Conservation (phyloP, 2,888 invertebrate genomes). For the Limnephilus marmoratus region DNA sequence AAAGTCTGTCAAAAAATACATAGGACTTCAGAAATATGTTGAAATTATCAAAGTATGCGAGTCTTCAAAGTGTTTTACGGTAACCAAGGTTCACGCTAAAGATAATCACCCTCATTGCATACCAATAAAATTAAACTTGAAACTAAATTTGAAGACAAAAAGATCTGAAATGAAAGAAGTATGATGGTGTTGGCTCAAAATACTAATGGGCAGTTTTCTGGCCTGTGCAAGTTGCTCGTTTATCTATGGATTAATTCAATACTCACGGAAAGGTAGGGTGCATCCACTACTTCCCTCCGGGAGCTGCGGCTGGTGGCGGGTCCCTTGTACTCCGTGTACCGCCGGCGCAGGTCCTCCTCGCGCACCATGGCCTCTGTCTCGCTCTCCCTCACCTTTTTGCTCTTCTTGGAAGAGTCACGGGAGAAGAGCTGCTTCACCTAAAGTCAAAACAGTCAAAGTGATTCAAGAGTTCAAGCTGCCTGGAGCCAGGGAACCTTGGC, state of each 20-base stretch:
- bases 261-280: constrained; percentile 55
- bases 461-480: background rate
- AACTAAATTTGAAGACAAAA: too few species aligned
- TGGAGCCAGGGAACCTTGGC: background rate
- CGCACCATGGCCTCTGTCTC: constrained; percentile 74
- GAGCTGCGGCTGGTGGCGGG: constrained; percentile 76
- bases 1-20: background rate
- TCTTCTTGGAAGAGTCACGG: constrained; percentile 83
- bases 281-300: constrained; percentile 68
- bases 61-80: background rate
- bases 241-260: background rate
- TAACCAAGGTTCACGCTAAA: background rate
- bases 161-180: too few species aligned
- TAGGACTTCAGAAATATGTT: background rate
- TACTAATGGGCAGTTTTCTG: background rate
- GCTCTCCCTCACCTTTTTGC: constrained; percentile 81
- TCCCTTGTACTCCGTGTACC: constrained; percentile 80
- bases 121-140: background rate
- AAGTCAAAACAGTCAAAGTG: background rate
- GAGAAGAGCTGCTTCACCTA: constrained; percentile 87
- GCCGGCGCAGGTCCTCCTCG: constrained; percentile 77
- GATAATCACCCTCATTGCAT: background rate
- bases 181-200: too few species aligned
- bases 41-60: too few species aligned
- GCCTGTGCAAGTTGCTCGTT: background rate